Conservation (phyloP, 2,797 vertebrate genomes). For the Megaceryle alcyon region DNA sequence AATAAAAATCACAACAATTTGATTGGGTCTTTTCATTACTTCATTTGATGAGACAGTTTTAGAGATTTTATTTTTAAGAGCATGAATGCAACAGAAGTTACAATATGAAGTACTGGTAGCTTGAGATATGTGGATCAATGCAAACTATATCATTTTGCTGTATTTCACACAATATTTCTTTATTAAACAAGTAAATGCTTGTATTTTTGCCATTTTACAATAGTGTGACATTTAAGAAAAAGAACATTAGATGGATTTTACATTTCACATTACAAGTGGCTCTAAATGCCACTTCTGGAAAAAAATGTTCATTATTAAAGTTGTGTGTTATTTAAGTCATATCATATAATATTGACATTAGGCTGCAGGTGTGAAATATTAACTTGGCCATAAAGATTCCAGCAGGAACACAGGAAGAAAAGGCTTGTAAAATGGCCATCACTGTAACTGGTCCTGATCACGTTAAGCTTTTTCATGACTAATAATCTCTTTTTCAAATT, state of each 20-base stretch:
- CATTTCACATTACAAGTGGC: background rate
- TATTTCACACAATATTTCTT: background rate
- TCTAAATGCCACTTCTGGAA: background rate
- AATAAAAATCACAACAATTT: background rate
- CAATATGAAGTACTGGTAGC: background rate
- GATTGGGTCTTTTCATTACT: background rate
- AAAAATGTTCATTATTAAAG: background rate
- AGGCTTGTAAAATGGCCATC: background rate
- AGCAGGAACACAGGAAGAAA: slow-evolving; percentile 29
- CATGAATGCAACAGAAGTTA: background rate
- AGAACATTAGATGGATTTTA: background rate
- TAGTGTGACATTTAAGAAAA: slow-evolving; percentile 22
- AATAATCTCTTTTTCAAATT: slow-evolving; percentile 33
- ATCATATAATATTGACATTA: slow-evolving; percentile 34
- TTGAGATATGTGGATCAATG: background rate
- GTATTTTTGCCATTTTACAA: background rate
- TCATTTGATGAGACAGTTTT: background rate
- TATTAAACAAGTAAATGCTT: slow-evolving; percentile 9
- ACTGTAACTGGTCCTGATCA: slow-evolving; percentile 27
- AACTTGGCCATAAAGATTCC: slow-evolving; percentile 55
- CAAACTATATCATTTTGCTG: background rate
- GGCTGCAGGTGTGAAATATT: slow-evolving; percentile 43
- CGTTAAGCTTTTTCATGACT: slow-evolving; percentile 41
- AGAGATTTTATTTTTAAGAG: background rate
- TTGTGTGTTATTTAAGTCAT: slow-evolving; percentile 34